These are phyloP conservation scores for Mus minutoides DNA, from an alignment of 2,797 vertebrate species.

Conservation along the genomic window DNA sequence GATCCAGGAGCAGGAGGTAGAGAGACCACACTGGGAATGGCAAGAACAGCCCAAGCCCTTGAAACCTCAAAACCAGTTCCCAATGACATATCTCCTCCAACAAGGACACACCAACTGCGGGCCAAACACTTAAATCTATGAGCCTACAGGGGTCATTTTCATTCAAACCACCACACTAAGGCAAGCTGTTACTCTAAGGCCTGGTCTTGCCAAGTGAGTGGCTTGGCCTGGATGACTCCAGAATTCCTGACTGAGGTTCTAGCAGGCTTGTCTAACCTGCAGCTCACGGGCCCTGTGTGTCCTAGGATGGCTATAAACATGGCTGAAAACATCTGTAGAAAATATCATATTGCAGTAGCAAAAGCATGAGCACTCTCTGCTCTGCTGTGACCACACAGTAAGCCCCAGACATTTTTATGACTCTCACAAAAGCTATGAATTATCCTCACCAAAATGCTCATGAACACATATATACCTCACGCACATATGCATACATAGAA, in stretches of 20 bases:
- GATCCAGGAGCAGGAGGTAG: not conserved
- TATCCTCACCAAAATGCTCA: not conserved
- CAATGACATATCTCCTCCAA: not conserved
- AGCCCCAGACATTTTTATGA: not conserved
- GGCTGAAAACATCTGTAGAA: not conserved
- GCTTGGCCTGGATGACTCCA: not conserved
- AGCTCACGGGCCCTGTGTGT: not conserved
- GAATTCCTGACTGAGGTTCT: not conserved
- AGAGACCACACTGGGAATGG: not conserved
- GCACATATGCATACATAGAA: not conserved
- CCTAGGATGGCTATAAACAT: not conserved
- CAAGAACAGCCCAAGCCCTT: not conserved
- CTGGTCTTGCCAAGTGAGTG: not conserved
- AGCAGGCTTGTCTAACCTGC: not conserved
- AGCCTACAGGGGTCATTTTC: not conserved
- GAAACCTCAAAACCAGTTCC: not conserved
- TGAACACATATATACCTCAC: rapidly evolving
- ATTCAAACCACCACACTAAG: not conserved
- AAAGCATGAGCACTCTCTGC: not conserved
- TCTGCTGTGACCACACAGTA: not conserved
- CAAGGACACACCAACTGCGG: not conserved
- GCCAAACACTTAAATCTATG: not conserved
- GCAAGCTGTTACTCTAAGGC: not conserved
- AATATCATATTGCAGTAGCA: not conserved
- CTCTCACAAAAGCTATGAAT: not conserved